phyloP scores from a whole-genome alignment of 2,888 invertebrate genomes.

The Pristionchus exspectatus region DNA sequence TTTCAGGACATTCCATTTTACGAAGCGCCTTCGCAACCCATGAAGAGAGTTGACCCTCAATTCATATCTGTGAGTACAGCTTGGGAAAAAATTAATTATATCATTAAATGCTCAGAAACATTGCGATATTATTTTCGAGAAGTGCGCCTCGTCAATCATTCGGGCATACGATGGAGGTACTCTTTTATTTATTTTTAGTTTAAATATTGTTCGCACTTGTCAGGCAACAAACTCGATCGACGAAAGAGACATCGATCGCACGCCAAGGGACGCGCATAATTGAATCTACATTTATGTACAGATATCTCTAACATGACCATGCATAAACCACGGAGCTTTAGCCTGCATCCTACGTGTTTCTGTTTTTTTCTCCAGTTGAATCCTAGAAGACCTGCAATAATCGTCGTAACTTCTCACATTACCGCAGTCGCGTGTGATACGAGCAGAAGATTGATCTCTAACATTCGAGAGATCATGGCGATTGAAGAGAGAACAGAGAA shows the following conservation, averaged over 20 bases:
- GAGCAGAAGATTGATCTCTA: conserved; percentile 16
- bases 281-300: background rate
- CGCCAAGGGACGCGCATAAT: background rate
- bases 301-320: background rate
- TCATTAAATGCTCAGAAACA: background rate
- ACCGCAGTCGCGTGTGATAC: conserved; percentile 26
- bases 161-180: background rate
- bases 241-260: background rate
- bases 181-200: background rate
- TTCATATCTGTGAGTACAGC: background rate
- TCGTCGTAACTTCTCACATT: conserved; percentile 39
- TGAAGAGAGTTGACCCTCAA: background rate
- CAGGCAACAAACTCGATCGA: conserved; percentile 11
- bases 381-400: background rate
- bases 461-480: background rate
- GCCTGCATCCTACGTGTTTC: background rate
- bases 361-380: background rate
- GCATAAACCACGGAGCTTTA: background rate
- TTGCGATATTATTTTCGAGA: background rate
- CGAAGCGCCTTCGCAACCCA: background rate
- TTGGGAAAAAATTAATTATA: background rate
- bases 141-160: background rate
- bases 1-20: background rate
- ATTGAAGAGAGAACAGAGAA: background rate
- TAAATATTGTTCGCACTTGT: background rate